Conservation (phyloP, 1,140 invertebrate genomes). For the Vanessa atalanta region DNA sequence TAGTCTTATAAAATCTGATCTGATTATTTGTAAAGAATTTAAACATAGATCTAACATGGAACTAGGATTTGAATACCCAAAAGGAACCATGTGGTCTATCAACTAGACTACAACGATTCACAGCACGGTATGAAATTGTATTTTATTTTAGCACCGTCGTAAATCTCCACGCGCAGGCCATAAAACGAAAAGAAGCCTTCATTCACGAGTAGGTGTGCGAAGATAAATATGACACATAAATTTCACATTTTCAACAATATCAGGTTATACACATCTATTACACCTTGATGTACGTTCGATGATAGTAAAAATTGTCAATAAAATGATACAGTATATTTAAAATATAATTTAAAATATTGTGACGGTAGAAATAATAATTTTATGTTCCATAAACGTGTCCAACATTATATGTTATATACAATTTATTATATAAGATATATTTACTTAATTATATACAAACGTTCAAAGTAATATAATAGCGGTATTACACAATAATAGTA, state of each 20-base stretch:
- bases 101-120: conserved; percentile 15
- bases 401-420: no score
- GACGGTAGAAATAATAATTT: no score
- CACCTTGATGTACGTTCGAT: conserved; percentile 35
- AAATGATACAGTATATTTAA: conserved; percentile 3
- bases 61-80: not conserved
- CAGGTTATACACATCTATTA: conserved; percentile 46
- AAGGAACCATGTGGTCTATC: not conserved
- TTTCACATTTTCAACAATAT: conserved; percentile 69
- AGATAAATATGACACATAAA: conserved; percentile 68
- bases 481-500: no score
- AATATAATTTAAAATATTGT: not conserved
- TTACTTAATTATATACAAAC: no score
- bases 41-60: not conserved
- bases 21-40: no score
- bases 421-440: no score
- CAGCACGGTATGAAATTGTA: conserved; percentile 67
- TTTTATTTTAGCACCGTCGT: conserved; percentile 72
- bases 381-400: no score
- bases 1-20: not conserved
- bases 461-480: no score
- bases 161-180: conserved; percentile 66
- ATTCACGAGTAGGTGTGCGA: conserved; percentile 55
- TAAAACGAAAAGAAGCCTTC: conserved; percentile 68
- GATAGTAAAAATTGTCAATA: conserved; percentile 12